Base-by-base conservation (phyloP, 2,113 vertebrate species). In the Chloropsis cyanopogon region DNA sequence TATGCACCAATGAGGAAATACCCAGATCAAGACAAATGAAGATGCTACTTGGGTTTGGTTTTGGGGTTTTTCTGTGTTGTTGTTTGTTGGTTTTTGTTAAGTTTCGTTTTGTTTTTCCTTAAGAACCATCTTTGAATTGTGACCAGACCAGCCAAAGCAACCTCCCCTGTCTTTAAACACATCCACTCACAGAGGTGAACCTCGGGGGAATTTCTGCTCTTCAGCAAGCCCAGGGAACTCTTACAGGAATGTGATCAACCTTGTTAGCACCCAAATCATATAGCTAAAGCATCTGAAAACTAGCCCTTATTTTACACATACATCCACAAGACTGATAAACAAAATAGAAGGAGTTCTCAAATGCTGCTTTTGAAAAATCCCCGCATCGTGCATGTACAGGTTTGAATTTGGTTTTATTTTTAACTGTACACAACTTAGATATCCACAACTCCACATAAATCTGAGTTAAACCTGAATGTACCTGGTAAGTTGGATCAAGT, bases 141-240 rank as follows among this genome's bases (percentile, higher is more conserved):
- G 11, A 63, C 7, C 49, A 46, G 29, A 81, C 25, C 7, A 84
- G 16, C 25, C 50, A 73, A 59, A 83, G 19, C 0, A 5, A 70
- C 5, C 22, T 65, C 14, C 16, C 33, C 16, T 22, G 61, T 61
- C 49, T 70, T 77, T 50, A 63, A 82, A 69, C 22, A 75, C 35
- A 53, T 31, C 21, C 39, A 10, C 26, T 49, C n/a, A 53, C 21
- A 22, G 26, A 35, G 5, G 8, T 53, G 14, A 66, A 14, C 29
- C 25, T 41, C 0, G 0, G 28, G 53, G 35, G 33, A 11, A 52
- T 18, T 81, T 78, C 37, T n/a, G 50, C 33, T 54, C 57, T 61
- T 70, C 35, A n/a, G 66, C 14, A 73, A 86, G 16, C 17, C 39
- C 59, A 35, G 26, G 25, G 25, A 80, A 47, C 29, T 54, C 37